A percentile compares a stretch with the other conserved stretches of the same genome.
These are phyloP conservation scores for Lota lota DNA, from an alignment of 2,113 vertebrate species.

Conservation along the genomic window DNA sequence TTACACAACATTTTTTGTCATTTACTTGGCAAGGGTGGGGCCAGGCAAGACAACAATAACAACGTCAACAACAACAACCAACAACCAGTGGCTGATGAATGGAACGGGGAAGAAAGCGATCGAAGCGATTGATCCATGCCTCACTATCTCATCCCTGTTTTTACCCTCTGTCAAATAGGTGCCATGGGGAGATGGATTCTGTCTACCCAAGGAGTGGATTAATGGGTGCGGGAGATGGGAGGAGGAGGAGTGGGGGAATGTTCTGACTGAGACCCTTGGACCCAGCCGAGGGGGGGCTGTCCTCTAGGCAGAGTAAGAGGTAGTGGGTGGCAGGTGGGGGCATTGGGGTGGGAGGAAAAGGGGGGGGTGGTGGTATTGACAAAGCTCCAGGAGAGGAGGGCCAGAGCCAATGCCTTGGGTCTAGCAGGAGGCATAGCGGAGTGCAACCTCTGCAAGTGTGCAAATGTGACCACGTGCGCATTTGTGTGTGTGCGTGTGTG, in stretches of 20 bases:
- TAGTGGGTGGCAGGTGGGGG: conserved; percentile 9
- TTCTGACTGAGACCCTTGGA: conserved; percentile 15
- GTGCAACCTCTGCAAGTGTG: conserved; percentile 24
- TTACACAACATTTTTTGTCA: conserved; percentile 8
- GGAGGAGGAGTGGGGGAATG: neutral
- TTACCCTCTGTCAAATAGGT: conserved; percentile 76
- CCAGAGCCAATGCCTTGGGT: conserved; percentile 31
- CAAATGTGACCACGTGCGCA: neutral
- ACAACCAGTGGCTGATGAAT: conserved; percentile 69
- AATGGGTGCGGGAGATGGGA: conserved; percentile 47
- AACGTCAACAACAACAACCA: conserved; percentile 48
- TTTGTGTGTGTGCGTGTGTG: neutral
- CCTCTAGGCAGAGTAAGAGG: conserved; percentile 45
- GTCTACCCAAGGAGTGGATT: conserved; percentile 74
- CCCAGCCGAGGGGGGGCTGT: conserved; percentile 37
- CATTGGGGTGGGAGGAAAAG: neutral
- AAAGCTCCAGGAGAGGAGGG: conserved; percentile 42
- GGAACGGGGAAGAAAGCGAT: conserved; percentile 62
- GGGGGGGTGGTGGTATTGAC: conserved; percentile 59
- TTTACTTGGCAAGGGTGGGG: conserved; percentile 6
- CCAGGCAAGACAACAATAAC: conserved; percentile 1
- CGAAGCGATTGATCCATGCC: conserved; percentile 73
- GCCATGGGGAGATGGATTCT: conserved; percentile 74
- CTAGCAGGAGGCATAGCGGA: conserved; percentile 32
- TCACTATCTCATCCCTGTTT: conserved; percentile 73